Evolutionary conservation across 2,888 invertebrate genomes (phyloP).

Genomic region (Lasioglossum leucozonium): DNA sequence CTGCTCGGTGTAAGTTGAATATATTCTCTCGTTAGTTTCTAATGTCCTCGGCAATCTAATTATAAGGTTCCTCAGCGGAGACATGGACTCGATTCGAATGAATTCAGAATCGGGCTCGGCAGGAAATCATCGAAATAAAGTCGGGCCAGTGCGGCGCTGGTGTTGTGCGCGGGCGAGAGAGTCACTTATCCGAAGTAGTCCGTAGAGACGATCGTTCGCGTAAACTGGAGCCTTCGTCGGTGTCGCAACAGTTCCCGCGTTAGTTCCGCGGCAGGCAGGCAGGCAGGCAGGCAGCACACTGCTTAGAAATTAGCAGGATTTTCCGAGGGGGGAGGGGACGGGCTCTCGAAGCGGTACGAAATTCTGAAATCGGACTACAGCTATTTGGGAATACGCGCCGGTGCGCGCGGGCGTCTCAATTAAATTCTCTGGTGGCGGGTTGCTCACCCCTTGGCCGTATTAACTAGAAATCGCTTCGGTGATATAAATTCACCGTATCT

Average conservation of each 20-base stretch:
- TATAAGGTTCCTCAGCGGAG: neutral
- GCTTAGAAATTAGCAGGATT: conserved; percentile 14
- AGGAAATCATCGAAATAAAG: conserved; percentile 13
- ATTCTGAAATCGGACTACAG: conserved; percentile 3
- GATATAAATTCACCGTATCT: conserved; percentile 33
- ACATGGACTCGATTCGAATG: neutral
- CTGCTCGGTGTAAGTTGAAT: neutral
- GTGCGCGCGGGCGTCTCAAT: neutral
- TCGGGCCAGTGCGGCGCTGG: neutral
- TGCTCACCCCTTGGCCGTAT: too few species aligned
- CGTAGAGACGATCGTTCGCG: neutral
- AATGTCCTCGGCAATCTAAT: neutral
- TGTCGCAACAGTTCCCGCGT: neutral
- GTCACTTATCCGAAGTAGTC: neutral
- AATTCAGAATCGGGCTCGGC: neutral
- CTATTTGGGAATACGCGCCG: conserved; percentile 7
- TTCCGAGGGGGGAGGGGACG: neutral
- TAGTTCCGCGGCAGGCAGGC: neutral
- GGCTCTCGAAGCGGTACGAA: neutral
- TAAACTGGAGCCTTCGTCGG: neutral
- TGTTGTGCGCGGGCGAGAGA: neutral
- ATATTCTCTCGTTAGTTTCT: neutral
- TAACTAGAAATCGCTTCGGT: conserved; percentile 16
- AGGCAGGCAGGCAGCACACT: neutral
- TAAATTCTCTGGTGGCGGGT: conserved; percentile 21